Conservation (phyloP, 2,113 vertebrate genomes). For the Muntiacus muntjak region DNA sequence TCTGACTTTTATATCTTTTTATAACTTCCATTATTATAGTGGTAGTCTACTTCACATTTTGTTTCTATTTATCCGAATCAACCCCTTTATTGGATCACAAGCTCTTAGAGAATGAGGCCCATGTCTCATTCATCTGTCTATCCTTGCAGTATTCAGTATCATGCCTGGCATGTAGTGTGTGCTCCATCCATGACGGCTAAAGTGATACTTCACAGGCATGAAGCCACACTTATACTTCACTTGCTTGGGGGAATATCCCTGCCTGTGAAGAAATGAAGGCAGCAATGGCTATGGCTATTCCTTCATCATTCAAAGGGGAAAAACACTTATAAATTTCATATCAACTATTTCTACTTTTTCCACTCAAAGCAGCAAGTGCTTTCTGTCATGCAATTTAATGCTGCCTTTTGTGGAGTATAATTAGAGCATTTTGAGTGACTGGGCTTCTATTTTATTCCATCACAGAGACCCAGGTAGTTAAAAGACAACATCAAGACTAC, state of each 20-base stretch:
- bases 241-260: not conserved
- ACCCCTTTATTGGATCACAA: not conserved
- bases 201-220: not conserved
- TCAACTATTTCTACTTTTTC: not conserved
- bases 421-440: not conserved
- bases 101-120: not conserved
- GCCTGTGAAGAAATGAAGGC: not conserved
- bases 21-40: not conserved
- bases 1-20: not conserved
- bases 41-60: not conserved
- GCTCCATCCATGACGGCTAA: not conserved
- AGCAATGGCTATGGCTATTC: not conserved
- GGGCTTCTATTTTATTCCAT: not conserved
- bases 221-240: not conserved
- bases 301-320: not conserved
- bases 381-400: not conserved
- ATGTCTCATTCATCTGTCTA: not conserved
- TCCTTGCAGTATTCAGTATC: not conserved
- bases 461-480: not conserved
- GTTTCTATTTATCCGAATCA: not conserved
- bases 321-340: not conserved
- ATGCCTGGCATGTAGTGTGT: not conserved
- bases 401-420: not conserved
- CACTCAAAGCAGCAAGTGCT: not conserved
- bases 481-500: not conserved